Base-by-base conservation (phyloP, 2,888 invertebrate genomes). In the Galerucella pusilla region DNA sequence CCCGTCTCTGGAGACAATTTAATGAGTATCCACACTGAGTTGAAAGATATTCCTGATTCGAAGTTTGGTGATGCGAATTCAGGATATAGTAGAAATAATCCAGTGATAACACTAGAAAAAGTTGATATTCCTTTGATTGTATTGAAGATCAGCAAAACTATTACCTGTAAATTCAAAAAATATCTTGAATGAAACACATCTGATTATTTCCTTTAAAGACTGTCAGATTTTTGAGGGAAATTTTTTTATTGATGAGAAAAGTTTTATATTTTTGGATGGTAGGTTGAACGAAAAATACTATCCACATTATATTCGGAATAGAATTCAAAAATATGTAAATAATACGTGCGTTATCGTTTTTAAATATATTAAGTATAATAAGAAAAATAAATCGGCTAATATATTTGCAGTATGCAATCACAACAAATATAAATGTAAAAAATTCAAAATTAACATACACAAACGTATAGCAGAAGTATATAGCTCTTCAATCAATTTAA, bases 351-450 rank as follows among this genome's bases (percentile, higher is more conserved):
- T 20, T n/a, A 59, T 76, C 6, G 20, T 68, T 14, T 57, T 68
- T 46, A 73, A 73, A 64, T 73, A 64, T 68, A 20, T 63, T 0
- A 73, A 73, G 20, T 67, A 70, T 64, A 4, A 25, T 1, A 25
- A 59, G 25, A 73, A 71, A 49, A 20, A 57, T 12, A 42, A 49
- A 2, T 10, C 14, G 2, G 61, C 70, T 4, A 59, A 60, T 16
- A 60, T 76, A 46, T 68, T 42, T 65, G 71, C 68, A 10, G n/a
- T 25, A 46, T 74, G 71, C 49, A 71, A 71, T 71, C 64, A 76
- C 16, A 72, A 69, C 35, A n/a, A 66, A 46, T 60, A 20, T 20
- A 25, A 49, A 0, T 73, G 75, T 67, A 72, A 76, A 61, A 76
- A 67, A 69, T 64, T 74, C 49, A 68, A 68, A 68, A 68, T 75